A percentile compares a stretch with the other conserved stretches of the same genome.
Conservation (phyloP, 2,113 vertebrate species). For the Indri indri region DNA sequence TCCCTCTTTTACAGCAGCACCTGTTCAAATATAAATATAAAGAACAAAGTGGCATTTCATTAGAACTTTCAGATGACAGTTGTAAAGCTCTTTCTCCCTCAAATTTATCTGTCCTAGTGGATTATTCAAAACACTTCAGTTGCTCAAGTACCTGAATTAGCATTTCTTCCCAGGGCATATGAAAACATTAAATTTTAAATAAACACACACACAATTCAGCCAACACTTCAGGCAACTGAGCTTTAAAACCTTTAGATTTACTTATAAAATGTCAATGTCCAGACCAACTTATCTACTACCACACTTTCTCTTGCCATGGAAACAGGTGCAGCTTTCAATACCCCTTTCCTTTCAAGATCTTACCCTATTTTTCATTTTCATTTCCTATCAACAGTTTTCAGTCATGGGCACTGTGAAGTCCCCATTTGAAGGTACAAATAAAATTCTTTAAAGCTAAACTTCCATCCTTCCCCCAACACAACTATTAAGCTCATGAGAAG, state of each 20-base stretch:
- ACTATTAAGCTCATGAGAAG: background rate
- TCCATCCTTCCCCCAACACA: background rate
- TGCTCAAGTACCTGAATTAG: background rate
- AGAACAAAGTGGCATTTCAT: slow-evolving; percentile 13
- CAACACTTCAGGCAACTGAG: background rate
- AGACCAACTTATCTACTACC: background rate
- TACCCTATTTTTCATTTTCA: slow-evolving; percentile 7
- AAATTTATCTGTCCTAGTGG: background rate
- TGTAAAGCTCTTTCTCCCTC: background rate
- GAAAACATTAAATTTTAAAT: background rate
- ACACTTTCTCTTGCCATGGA: background rate
- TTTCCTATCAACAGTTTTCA: slow-evolving; percentile 28
- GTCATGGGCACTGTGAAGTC: background rate
- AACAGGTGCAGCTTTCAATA: slow-evolving; percentile 3
- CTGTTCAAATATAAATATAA: slow-evolving; percentile 75
- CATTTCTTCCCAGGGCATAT: background rate
- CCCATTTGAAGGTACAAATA: background rate
- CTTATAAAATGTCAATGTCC: background rate
- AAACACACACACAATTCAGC: background rate
- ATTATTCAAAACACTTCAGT: background rate
- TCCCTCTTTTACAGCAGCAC: slow-evolving; percentile 89
- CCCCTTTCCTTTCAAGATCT: slow-evolving; percentile 18
- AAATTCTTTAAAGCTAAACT: background rate
- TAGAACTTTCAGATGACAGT: background rate
- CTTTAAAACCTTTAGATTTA: background rate